Evolutionary conservation across 1,140 invertebrate genomes (phyloP).

Genomic region (Xylocopa sonorina): DNA sequence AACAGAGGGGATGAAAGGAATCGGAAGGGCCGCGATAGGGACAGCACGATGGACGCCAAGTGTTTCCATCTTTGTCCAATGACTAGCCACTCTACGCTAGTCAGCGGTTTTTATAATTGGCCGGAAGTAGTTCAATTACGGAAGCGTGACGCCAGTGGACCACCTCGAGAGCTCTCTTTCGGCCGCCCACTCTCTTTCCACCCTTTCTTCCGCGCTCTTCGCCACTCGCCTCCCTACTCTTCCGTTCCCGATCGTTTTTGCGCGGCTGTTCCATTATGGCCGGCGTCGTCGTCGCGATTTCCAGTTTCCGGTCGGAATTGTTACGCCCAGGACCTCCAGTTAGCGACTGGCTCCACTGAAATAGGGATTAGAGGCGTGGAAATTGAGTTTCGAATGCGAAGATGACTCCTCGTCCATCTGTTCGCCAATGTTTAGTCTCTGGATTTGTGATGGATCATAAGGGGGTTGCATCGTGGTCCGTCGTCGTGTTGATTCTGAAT

Average conservation of each 20-base stretch:
- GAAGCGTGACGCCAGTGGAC: conserved; percentile 56
- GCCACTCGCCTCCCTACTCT: not conserved
- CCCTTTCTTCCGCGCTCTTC: conserved; percentile 11
- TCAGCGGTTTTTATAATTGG: conserved; percentile 75
- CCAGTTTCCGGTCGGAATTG: not conserved
- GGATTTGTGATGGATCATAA: not conserved
- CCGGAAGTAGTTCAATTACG: conserved; percentile 75
- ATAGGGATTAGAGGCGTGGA: not conserved
- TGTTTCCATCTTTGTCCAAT: conserved; percentile 52
- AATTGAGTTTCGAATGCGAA: not conserved
- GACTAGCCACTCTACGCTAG: conserved; percentile 63
- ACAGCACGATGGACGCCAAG: conserved; percentile 1
- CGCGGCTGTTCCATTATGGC: conserved; percentile 35
- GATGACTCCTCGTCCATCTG: too few relatives aligned
- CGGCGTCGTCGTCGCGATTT: conserved; percentile 29
- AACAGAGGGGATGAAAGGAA: not conserved
- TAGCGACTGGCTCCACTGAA: not conserved
- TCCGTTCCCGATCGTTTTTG: not conserved
- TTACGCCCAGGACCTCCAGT: not conserved
- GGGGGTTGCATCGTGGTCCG: too few relatives aligned
- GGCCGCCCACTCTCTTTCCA: not conserved
- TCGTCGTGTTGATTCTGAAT: not conserved
- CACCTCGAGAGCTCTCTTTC: conserved; percentile 47
- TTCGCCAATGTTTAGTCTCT: too few relatives aligned
- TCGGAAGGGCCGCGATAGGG: not conserved